Evolutionary conservation across 1,140 invertebrate species (phyloP).

Genomic region (Plodia interpunctella): DNA sequence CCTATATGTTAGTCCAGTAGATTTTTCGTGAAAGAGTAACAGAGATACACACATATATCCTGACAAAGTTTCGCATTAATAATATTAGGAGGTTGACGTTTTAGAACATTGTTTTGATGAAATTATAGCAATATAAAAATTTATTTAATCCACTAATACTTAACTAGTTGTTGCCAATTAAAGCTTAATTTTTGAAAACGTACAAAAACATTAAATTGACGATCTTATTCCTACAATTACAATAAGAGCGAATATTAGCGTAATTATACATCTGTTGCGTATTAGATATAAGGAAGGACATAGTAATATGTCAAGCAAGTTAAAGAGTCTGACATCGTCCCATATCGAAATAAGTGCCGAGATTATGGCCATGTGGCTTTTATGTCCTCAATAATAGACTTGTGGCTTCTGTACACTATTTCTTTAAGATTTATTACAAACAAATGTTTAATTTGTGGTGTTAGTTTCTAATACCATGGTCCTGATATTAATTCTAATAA

Average conservation of each 20-base stretch:
- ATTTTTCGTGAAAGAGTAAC: too few species aligned
- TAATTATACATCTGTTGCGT: neutral
- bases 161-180: too few species aligned
- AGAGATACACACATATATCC: too few species aligned
- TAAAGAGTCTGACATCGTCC: neutral
- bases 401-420: neutral
- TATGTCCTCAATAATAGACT: slow-evolving; percentile 8
- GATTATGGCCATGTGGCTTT: slow-evolving; percentile 15
- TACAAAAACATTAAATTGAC: too few species aligned
- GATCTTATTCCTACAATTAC: neutral
- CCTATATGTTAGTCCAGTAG: too few species aligned
- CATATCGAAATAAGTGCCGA: neutral
- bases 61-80: too few species aligned
- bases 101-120: too few species aligned
- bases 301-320: neutral
- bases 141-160: too few species aligned
- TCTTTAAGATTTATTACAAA: neutral
- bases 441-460: slow-evolving; percentile 4
- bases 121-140: too few species aligned
- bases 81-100: too few species aligned
- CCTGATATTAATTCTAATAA: too few species aligned
- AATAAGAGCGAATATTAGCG: neutral
- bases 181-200: too few species aligned
- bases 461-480: neutral
- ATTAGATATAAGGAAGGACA: neutral